These are phyloP conservation scores for Sapayoa aenigma DNA, from an alignment of 2,113 vertebrate species.

Conservation along the genomic window DNA sequence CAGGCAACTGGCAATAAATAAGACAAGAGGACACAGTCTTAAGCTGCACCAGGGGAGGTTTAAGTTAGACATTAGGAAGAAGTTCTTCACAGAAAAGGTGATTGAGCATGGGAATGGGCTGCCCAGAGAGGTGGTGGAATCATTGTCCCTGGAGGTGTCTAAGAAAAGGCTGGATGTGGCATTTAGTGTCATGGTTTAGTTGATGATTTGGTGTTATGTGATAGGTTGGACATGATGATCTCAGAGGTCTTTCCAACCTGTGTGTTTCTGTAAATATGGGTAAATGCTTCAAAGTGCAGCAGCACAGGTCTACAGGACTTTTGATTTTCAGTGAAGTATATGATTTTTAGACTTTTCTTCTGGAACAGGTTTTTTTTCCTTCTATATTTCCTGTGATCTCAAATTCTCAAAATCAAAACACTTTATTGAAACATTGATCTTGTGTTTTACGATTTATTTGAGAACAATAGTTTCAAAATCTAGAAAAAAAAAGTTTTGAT, in stretches of 20 bases:
- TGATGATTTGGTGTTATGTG: no score
- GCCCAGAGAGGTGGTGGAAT: no score
- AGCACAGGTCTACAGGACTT: background rate
- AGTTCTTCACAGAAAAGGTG: no score
- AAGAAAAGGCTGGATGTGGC: no score
- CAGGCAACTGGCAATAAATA: background rate
- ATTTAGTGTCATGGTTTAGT: no score
- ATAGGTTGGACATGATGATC: no score
- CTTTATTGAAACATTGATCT: background rate
- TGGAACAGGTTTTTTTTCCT: background rate
- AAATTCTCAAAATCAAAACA: background rate
- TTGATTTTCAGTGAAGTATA: background rate
- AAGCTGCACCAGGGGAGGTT: background rate
- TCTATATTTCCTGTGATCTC: background rate
- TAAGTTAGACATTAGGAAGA: no score
- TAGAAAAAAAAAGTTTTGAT: background rate
- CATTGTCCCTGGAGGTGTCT: no score
- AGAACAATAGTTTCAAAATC: background rate
- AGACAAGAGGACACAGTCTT: background rate
- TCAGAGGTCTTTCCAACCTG: no score
- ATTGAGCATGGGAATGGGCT: no score
- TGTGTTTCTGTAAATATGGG: accelerated
- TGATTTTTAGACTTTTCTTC: background rate
- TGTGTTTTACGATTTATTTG: background rate
- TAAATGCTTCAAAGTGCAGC: background rate